Evolutionary conservation across 1,140 invertebrate genomes (phyloP).

Genomic region (Linepithema humile): DNA sequence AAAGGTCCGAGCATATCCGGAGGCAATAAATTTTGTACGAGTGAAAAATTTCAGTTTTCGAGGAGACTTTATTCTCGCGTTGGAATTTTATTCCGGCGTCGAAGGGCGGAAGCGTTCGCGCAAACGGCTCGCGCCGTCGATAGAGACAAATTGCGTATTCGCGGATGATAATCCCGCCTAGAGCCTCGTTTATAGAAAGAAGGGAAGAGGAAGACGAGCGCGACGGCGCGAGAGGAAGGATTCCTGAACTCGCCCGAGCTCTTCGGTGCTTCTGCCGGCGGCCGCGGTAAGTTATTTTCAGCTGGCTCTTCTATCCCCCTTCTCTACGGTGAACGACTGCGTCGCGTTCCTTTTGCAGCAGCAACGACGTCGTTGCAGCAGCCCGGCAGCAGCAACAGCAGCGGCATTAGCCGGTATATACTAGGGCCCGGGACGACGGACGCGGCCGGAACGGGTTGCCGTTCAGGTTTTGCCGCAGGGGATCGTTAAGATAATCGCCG

Average conservation of each 20-base stretch:
- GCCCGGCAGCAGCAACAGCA: slow-evolving; percentile 40
- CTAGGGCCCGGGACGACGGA: slow-evolving; percentile 24
- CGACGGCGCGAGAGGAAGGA: not conserved
- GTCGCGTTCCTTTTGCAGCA: slow-evolving; percentile 54
- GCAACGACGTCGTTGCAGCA: slow-evolving; percentile 49
- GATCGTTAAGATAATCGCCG: slow-evolving; percentile 84
- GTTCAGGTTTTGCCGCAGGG: slow-evolving; percentile 83
- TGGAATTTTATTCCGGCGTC: not conserved
- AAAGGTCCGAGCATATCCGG: not conserved
- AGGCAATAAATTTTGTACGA: not conserved
- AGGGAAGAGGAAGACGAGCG: slow-evolving; percentile 6
- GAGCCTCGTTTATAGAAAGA: not conserved
- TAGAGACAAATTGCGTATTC: not conserved
- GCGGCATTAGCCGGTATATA: slow-evolving; percentile 57
- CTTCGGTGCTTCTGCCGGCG: not conserved
- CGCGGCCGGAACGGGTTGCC: slow-evolving; percentile 77
- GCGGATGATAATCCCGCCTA: slow-evolving; percentile 1
- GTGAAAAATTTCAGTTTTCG: not conserved
- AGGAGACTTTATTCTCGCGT: not conserved
- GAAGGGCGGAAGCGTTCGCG: not conserved
- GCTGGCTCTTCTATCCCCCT: slow-evolving; percentile 37
- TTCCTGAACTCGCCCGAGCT: slow-evolving; percentile 24
- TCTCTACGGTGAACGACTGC: not conserved
- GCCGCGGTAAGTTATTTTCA: slow-evolving; percentile 43
- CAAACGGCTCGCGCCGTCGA: not conserved